Conservation (phyloP, 2,888 invertebrate species). For the Coelinius sp. region DNA sequence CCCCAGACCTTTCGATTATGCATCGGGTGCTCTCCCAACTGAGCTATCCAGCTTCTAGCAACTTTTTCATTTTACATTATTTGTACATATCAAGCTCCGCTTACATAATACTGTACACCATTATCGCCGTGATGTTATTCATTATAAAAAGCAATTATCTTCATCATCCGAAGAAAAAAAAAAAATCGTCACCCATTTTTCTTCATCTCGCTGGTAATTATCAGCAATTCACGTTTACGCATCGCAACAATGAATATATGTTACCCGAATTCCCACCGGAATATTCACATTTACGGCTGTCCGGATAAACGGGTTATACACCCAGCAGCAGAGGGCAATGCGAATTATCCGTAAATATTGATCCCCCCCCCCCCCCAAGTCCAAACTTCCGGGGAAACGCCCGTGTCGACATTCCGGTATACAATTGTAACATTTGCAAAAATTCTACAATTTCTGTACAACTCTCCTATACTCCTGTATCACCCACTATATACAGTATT, state of each 20-base stretch:
- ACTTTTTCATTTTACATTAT: too few relatives aligned
- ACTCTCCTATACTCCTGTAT: constrained; percentile 19
- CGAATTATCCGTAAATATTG: constrained; percentile 42
- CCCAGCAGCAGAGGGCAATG: constrained; percentile 1
- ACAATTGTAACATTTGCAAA: constrained; percentile 33
- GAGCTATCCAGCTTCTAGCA: too few relatives aligned
- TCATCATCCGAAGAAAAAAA: not conserved
- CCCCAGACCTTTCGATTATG: too few relatives aligned
- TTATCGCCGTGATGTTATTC: constrained; percentile 56
- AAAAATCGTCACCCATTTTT: not conserved
- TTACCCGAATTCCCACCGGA: not conserved
- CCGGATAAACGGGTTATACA: not conserved
- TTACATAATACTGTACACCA: constrained; percentile 34
- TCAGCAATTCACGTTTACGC: constrained; percentile 16
- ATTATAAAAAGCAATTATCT: constrained; percentile 65
- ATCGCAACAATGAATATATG: constrained; percentile 4
- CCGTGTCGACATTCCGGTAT: constrained; percentile 20
- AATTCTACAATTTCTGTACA: constrained; percentile 29
- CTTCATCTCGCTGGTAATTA: constrained; percentile 12
- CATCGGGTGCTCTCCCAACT: too few relatives aligned
- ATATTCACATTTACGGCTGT: not conserved
- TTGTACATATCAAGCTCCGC: too few relatives aligned
- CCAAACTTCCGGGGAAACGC: constrained; percentile 34
- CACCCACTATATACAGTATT: not conserved
- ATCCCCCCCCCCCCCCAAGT: too few relatives aligned